These are phyloP conservation scores for Polietes domitor DNA, from an alignment of 2,888 invertebrate genomes.

Conservation along the genomic window DNA sequence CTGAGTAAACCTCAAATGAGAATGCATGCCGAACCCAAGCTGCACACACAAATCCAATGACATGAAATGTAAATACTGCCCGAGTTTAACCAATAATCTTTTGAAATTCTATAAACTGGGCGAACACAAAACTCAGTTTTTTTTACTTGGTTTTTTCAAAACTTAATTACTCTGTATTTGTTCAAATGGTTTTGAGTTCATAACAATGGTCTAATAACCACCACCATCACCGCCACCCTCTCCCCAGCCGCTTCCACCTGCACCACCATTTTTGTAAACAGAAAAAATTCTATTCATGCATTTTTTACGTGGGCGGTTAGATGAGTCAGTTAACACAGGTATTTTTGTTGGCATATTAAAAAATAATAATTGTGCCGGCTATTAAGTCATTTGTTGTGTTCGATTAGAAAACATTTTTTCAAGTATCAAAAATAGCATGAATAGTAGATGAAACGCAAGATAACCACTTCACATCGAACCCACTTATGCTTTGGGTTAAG, in stretches of 20 bases:
- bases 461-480: too few species aligned
- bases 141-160: not conserved
- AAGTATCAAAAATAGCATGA: too few species aligned
- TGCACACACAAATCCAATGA: not conserved
- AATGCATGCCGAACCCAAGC: not conserved
- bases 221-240: not conserved
- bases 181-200: conserved; percentile 15
- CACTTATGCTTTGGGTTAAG: too few species aligned
- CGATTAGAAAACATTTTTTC: too few species aligned
- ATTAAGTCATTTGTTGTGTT: too few species aligned
- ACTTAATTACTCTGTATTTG: conserved; percentile 20
- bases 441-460: too few species aligned
- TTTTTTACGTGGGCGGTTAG: not conserved
- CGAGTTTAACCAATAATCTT: not conserved
- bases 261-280: not conserved
- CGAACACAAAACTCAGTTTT: not conserved
- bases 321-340: not conserved
- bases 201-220: not conserved
- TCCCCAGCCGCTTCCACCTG: not conserved
- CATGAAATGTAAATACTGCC: not conserved
- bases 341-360: too few species aligned
- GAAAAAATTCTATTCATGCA: not conserved
- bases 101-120: conserved; percentile 14
- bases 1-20: not conserved
- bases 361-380: too few species aligned